Conservation (phyloP, 2,888 invertebrate species). For the Lithophane leautieri region DNA sequence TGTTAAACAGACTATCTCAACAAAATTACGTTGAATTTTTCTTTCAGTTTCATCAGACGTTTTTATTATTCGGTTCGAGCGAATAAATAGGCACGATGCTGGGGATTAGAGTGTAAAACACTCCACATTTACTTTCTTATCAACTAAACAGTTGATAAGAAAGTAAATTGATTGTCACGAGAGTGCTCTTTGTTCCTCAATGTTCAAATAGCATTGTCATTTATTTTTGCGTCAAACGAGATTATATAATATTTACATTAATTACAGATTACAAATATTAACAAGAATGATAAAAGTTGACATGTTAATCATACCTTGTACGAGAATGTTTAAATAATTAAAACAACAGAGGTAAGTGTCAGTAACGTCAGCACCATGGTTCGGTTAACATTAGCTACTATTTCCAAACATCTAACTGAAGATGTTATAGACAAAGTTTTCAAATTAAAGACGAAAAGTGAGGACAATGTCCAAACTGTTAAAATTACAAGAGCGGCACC, state of each 20-base stretch:
- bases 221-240: conserved; percentile 35
- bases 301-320: conserved; percentile 48
- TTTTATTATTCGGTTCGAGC: neutral
- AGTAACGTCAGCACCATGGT: conserved; percentile 68
- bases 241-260: conserved; percentile 29
- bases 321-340: conserved; percentile 57
- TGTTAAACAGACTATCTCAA: neutral
- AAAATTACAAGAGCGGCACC: conserved; percentile 73
- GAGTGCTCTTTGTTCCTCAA: conserved; percentile 27
- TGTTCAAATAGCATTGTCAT: conserved; percentile 53
- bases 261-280: conserved; percentile 38
- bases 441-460: conserved; percentile 71
- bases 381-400: conserved; percentile 66
- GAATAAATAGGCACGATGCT: neutral
- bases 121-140: conserved; percentile 26
- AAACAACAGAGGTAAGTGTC: conserved; percentile 2
- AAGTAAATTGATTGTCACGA: too few relatives aligned
- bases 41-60: neutral
- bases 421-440: conserved; percentile 73
- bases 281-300: conserved; percentile 54
- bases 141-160: too few relatives aligned
- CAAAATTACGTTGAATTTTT: neutral
- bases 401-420: conserved; percentile 74
- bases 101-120: conserved; percentile 22
- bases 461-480: conserved; percentile 69